These are phyloP conservation scores for Euzetes globulus DNA, from an alignment of 2,888 invertebrate genomes.

Conservation along the genomic window DNA sequence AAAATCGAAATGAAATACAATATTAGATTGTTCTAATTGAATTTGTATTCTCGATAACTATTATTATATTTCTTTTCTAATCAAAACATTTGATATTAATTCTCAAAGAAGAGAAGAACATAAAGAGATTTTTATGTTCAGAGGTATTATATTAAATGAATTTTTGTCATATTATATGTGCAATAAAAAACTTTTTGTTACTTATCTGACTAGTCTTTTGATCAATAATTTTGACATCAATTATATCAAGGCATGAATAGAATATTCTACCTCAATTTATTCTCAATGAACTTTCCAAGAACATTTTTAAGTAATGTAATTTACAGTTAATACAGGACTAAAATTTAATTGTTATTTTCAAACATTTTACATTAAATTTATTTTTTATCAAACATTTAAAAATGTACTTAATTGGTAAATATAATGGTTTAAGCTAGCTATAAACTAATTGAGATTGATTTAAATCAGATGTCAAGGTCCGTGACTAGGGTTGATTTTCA, in stretches of 20 bases:
- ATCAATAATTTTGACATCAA: neutral
- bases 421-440: too few relatives aligned
- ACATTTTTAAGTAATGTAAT: too few relatives aligned
- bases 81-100: neutral
- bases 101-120: neutral
- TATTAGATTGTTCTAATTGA: conserved; percentile 2
- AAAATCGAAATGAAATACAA: conserved; percentile 6
- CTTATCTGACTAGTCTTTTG: neutral
- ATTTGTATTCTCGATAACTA: neutral
- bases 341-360: too few relatives aligned
- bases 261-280: too few relatives aligned
- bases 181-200: neutral
- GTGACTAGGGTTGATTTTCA: too few relatives aligned
- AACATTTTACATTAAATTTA: too few relatives aligned
- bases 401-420: too few relatives aligned
- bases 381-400: too few relatives aligned
- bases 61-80: neutral
- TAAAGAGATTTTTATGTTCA: neutral
- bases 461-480: too few relatives aligned
- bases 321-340: too few relatives aligned
- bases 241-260: neutral
- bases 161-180: neutral
- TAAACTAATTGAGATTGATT: too few relatives aligned
- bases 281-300: too few relatives aligned
- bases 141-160: neutral